Evolutionary conservation across 92 coral and sea anemone species (phyloP).

Genomic region (Zoanthus sansibaricus): DNA sequence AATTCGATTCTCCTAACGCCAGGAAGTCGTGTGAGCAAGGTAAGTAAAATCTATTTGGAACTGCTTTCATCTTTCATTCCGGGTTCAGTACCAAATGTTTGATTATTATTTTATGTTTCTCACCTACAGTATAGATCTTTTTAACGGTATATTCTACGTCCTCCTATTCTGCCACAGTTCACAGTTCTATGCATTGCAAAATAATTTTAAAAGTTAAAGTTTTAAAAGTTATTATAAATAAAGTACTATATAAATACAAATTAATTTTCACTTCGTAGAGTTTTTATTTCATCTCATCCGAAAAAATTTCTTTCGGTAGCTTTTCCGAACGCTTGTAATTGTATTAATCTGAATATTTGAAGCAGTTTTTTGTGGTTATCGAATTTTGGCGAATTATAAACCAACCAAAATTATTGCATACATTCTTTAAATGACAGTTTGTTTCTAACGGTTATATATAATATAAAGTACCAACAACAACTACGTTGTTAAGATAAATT

Average conservation of each 20-base stretch:
- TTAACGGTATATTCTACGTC: too few species aligned
- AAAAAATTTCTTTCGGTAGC: not conserved
- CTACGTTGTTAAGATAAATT: too few species aligned
- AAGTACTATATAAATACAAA: too few species aligned
- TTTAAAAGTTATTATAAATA: too few species aligned
- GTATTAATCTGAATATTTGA: not conserved
- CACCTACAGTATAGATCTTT: too few species aligned
- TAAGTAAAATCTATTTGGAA: constrained; percentile 14
- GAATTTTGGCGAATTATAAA: not conserved
- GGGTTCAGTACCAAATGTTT: not conserved
- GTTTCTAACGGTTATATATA: not conserved
- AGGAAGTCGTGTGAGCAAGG: constrained; percentile 66
- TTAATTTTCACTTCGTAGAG: too few species aligned
- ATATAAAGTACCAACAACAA: not conserved
- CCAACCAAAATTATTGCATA: not conserved
- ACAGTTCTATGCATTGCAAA: too few species aligned
- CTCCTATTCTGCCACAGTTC: too few species aligned
- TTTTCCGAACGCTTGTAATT: not conserved
- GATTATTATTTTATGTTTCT: not conserved
- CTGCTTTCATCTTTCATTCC: too few species aligned
- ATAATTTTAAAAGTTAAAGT: too few species aligned
- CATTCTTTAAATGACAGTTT: not conserved
- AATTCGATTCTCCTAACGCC: constrained; percentile 76
- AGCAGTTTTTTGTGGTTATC: not conserved
- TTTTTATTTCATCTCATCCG: too few species aligned